These are phyloP conservation scores for Catocala sponsa DNA, from an alignment of 2,888 invertebrate species.

Conservation along the genomic window DNA sequence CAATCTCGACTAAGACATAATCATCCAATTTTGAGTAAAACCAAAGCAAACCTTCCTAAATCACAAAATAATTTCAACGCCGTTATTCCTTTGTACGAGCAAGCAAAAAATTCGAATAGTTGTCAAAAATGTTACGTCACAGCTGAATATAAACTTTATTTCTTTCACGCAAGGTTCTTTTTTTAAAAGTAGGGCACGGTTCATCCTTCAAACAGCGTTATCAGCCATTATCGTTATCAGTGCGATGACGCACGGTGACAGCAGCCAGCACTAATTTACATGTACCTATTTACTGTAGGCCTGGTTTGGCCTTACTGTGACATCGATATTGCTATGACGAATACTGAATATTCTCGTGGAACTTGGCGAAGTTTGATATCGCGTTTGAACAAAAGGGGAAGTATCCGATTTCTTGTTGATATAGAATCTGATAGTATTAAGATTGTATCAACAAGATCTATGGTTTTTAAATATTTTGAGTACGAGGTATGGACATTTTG, in stretches of 20 bases:
- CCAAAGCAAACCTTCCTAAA: too few species aligned
- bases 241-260: slow-evolving; percentile 64
- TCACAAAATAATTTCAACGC: too few species aligned
- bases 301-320: slow-evolving; percentile 37
- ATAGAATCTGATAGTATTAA: too few species aligned
- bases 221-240: slow-evolving; percentile 65
- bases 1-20: too few species aligned
- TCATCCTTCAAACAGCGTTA: slow-evolving; percentile 55
- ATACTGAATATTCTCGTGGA: neutral
- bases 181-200: neutral
- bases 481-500: too few species aligned
- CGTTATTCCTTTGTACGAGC: neutral
- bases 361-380: neutral
- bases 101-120: slow-evolving; percentile 3
- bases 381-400: too few species aligned
- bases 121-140: slow-evolving; percentile 19
- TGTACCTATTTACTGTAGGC: slow-evolving; percentile 52
- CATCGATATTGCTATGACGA: slow-evolving; percentile 32
- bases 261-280: slow-evolving; percentile 57
- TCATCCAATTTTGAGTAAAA: too few species aligned
- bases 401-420: too few species aligned
- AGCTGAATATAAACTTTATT: slow-evolving; percentile 10
- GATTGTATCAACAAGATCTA: too few species aligned
- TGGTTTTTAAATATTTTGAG: too few species aligned
- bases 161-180: neutral